These are phyloP conservation scores for Callionymus lyra DNA, from an alignment of 2,113 vertebrate species.

Conservation along the genomic window DNA sequence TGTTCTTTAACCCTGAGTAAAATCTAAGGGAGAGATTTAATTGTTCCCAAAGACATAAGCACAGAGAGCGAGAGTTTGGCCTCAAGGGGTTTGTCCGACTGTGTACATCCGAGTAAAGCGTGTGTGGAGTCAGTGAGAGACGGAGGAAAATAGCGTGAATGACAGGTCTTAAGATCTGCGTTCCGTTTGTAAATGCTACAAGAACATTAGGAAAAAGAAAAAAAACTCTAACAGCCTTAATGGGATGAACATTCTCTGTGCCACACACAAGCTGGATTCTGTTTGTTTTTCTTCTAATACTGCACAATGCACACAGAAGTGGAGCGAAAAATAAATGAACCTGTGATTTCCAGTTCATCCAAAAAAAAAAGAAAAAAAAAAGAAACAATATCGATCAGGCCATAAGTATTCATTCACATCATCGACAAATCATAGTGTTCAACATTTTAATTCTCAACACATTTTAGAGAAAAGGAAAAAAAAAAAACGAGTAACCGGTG, in stretches of 20 bases:
- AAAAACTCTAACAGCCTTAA: constrained; percentile 13
- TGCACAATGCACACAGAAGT: constrained; percentile 34
- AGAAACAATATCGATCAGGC: constrained; percentile 35
- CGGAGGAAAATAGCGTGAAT: constrained; percentile 21
- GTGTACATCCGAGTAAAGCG: constrained; percentile 13
- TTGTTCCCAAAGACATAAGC: constrained; percentile 59
- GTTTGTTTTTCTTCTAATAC: constrained; percentile 26
- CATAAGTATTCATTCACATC: constrained; percentile 47
- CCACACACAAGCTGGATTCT: constrained; percentile 22
- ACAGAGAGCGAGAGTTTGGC: constrained; percentile 53
- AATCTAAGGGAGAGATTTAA: constrained; percentile 65
- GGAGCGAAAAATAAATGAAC: constrained; percentile 33
- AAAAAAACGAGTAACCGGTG: constrained; percentile 41
- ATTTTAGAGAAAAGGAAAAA: constrained; percentile 56
- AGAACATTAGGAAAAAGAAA: constrained; percentile 28
- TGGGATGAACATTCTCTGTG: constrained; percentile 28
- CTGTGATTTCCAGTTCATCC: constrained; percentile 32
- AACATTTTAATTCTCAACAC: constrained; percentile 44
- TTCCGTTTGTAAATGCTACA: constrained; percentile 33
- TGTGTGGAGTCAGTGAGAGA: constrained; percentile 10
- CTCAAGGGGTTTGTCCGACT: constrained; percentile 12
- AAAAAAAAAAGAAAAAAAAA: constrained; percentile 32
- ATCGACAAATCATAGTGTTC: constrained; percentile 43
- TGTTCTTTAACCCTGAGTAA: constrained; percentile 74
- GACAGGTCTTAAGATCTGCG: constrained; percentile 24